Base-by-base conservation (phyloP, 2,888 invertebrate genomes). In the Neoaliturus tenellus region DNA sequence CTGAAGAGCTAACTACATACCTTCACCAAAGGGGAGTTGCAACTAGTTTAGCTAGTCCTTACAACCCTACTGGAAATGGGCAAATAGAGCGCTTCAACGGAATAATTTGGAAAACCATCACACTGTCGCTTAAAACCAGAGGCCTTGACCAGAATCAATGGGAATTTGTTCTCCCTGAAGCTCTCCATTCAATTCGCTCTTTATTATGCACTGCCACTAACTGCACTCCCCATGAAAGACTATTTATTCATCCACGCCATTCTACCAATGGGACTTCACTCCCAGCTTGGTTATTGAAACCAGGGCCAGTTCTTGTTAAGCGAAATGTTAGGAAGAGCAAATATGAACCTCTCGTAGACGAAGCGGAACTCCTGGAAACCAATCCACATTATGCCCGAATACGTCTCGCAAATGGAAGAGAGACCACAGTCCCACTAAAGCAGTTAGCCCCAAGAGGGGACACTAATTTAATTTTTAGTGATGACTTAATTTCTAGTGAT, bases 281-380 rank as follows among this genome's bases (percentile, higher is more conserved):
- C n/a, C n/a, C n/a, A n/a, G n/a, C n/a, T n/a, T n/a, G n/a, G n/a
- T 44, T 85, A 17, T 39, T 62, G 0, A 83, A 33, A 35, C 85
- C 85, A 41, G 85, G 87, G 23, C 62, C 55, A 62, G 86, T 86
- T 0, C 78, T 85, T 0, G 71, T 86, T 62, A 86, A 80, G 82
- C 10, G 20, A 20, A 14, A 58, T 33, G 28, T 44, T 8, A 33
- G 80, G 14, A 17, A 20, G 17, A 58, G 31, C 28, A 87, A 87
- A 81, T 86, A 87, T 83, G 85, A 87, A 2, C 85, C 85, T 31
- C 44, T 83, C 12, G 86, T 87, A 2, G 86, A 87, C 41, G 85
- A 87, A 87, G 87, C 84, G 4, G 75, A 83, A 31, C 75, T 87
- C 12, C 20, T 85, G 6, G 83, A 86, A 81, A 84, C 84, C 1